Evolutionary conservation across 2,113 vertebrate species (phyloP), one percentile per base, ranked within the genome.

Genomic region (Motacilla alba): DNA sequence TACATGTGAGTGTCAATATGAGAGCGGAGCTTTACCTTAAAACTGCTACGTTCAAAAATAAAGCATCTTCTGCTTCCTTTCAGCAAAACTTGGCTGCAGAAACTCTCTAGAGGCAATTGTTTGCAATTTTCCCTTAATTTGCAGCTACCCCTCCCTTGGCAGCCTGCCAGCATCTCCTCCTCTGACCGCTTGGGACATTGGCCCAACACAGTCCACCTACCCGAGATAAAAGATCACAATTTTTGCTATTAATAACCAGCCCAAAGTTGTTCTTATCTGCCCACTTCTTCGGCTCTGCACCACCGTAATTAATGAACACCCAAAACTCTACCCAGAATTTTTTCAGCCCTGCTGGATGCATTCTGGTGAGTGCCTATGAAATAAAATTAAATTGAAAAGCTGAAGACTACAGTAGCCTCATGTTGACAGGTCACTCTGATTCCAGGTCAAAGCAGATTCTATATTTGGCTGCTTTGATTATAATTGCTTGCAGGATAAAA

Each of bases 401-500:
- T 75, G 60, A 92, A 90, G 92, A 88, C 47, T 81, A 81, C 78
- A 78, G 88, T 84, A 92, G 86, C 69, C 46, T 93, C 76, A 28
- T 47, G 83, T 58, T 95, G 90, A 90, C 86, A 72, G 90, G 94
- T 94, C 95, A 97, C 66, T 68, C 76, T 75, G 66, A 94, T 87
- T 93, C 58, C 88, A 93, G 88, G 90, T 94, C 92, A 89, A 82
- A 90, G 73, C 37, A 81, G 68, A 70, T n/a, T 83, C 91, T 92
- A 31, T 93, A 92, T 94, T 92, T 76, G 62, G 52, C 66, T 79
- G 58, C 88, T 92, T 89, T 89, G 92, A 94, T 96, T 93, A 58
- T 87, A 96, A 96, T 87, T 93, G 90, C 93, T 92, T 53, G 91
- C n/a, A 77, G 37, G 67, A 93, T 79, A 91, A 93, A 95, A 95